Percentiles rank a stretch among this genome's conserved stretches.
phyloP scores from a whole-genome alignment of 2,888 invertebrate genomes.

The Lasioglossum lativentre region DNA sequence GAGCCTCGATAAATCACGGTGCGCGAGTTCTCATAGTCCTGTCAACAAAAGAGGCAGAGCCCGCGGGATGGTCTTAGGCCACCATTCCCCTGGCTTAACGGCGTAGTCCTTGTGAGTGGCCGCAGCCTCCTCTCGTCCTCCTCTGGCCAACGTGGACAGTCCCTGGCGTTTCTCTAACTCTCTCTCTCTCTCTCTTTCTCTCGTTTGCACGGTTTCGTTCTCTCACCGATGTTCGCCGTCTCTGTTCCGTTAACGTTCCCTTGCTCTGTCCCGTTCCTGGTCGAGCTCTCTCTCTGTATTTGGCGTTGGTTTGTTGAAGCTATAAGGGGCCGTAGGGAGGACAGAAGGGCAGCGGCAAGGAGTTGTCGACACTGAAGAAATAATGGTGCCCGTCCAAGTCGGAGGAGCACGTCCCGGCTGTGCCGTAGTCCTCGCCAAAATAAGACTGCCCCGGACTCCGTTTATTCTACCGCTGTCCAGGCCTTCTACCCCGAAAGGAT shows the following conservation, averaged over 20 bases:
- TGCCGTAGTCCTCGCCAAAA: slow-evolving; percentile 77
- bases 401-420: slow-evolving; percentile 60
- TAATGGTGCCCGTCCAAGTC: slow-evolving; percentile 76
- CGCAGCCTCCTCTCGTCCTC: slow-evolving; percentile 37
- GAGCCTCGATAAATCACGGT: slow-evolving; percentile 72
- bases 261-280: background rate
- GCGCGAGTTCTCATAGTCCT: slow-evolving; percentile 74
- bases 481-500: slow-evolving; percentile 74
- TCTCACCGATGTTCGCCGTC: background rate
- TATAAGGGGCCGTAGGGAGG: slow-evolving; percentile 69
- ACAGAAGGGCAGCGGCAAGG: slow-evolving; percentile 74
- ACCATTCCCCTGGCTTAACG: slow-evolving; percentile 64
- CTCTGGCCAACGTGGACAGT: slow-evolving; percentile 53
- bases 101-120: slow-evolving; percentile 62
- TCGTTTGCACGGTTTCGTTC: background rate
- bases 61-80: slow-evolving; percentile 70
- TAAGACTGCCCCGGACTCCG: slow-evolving; percentile 76
- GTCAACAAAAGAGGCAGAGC: slow-evolving; percentile 70
- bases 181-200: background rate
- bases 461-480: slow-evolving; percentile 75
- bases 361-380: slow-evolving; percentile 80
- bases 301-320: slow-evolving; percentile 75
- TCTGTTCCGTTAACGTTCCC: background rate
- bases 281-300: slow-evolving; percentile 73
- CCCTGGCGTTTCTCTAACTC: slow-evolving; percentile 18